Evolutionary conservation across 2,797 vertebrate species (phyloP).

Genomic region (Decapterus maruadsi): DNA sequence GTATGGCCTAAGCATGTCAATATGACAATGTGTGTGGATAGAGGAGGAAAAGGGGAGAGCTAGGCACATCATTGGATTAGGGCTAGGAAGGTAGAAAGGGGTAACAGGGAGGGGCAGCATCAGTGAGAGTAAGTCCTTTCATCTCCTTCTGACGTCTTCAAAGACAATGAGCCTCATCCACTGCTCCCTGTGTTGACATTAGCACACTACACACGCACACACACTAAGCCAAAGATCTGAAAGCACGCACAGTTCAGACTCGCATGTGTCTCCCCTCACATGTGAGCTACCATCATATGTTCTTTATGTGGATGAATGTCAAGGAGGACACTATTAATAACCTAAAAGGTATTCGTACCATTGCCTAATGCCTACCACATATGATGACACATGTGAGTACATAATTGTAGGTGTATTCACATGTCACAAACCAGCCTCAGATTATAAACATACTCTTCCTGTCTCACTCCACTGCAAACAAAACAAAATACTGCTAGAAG

Average conservation of each 20-base stretch:
- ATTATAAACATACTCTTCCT: constrained; percentile 36
- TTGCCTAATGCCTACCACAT: neutral
- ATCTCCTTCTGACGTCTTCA: constrained; percentile 83
- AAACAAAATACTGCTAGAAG: constrained; percentile 49
- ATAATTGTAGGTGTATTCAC: constrained; percentile 32
- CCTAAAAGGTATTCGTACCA: constrained; percentile 40
- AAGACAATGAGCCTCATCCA: constrained; percentile 82
- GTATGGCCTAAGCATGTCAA: constrained; percentile 72
- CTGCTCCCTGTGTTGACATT: constrained; percentile 72
- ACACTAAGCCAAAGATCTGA: constrained; percentile 59
- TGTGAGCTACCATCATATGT: constrained; percentile 44
- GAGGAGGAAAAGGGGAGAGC: constrained; percentile 36
- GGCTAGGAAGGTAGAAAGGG: constrained; percentile 57
- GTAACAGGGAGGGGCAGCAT: constrained; percentile 56
- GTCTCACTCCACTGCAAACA: constrained; percentile 55
- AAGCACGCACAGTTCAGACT: constrained; percentile 28
- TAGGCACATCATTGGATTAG: constrained; percentile 60
- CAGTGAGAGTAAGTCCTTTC: constrained; percentile 77
- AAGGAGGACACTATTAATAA: constrained; percentile 68
- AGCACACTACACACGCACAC: constrained; percentile 58
- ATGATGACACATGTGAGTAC: neutral
- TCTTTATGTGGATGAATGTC: constrained; percentile 63
- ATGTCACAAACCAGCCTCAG: constrained; percentile 11
- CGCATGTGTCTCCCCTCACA: constrained; percentile 35
- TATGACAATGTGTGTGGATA: constrained; percentile 57